Conservation (phyloP, 2,888 invertebrate species). For the Dascillus cervinus region DNA sequence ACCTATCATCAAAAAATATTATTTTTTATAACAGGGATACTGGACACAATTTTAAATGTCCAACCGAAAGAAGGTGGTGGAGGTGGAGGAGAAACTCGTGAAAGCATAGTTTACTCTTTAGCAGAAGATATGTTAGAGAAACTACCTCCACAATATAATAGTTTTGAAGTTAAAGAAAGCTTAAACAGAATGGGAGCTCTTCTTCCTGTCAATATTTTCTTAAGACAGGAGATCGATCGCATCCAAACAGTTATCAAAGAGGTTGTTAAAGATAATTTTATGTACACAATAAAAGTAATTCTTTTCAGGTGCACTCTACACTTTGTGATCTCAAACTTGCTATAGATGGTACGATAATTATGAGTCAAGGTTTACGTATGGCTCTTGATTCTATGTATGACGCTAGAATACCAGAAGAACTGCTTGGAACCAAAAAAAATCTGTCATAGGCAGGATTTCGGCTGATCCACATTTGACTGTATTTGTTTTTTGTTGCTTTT, state of each 20-base stretch:
- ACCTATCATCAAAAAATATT: neutral
- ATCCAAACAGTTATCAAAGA: conserved; percentile 79
- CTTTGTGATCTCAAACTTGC: conserved; percentile 86
- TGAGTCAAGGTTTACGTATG: conserved; percentile 84
- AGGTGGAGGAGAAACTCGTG: conserved; percentile 86
- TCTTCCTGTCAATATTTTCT: conserved; percentile 92
- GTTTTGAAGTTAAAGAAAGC: conserved; percentile 84
- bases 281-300: neutral
- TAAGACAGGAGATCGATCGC: conserved; percentile 72
- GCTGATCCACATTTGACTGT: no score
- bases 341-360: conserved; percentile 94
- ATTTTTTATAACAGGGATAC: conserved; percentile 52
- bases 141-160: conserved; percentile 76
- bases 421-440: no score
- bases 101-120: conserved; percentile 83
- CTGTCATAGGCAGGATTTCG: no score
- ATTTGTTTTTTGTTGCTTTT: conserved; percentile 5
- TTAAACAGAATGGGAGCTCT: conserved; percentile 86
- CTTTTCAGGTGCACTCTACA: conserved; percentile 58
- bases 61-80: conserved; percentile 95
- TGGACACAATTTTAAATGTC: conserved; percentile 92
- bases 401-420: conserved; percentile 72
- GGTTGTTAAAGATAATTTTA: conserved; percentile 31
- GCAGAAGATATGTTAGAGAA: conserved; percentile 90
- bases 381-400: conserved; percentile 95